A percentile compares a stretch with the other conserved stretches of the same genome.
Evolutionary conservation across 2,888 invertebrate genomes (phyloP).

Genomic region (Operophtera brumata): DNA sequence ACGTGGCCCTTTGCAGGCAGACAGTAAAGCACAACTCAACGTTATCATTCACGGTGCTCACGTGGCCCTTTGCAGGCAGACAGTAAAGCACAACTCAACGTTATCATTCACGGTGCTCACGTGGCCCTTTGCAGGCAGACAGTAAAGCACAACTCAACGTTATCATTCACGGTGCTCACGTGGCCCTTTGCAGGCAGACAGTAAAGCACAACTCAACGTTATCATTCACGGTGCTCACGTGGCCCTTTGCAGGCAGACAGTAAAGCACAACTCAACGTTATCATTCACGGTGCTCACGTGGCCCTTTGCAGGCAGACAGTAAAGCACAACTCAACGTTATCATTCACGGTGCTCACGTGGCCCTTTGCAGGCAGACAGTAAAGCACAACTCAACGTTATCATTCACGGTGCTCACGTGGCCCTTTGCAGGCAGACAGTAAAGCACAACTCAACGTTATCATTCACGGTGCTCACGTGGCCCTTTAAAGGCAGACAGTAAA

Average conservation of each 20-base stretch:
- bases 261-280: conserved; percentile 5
- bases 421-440: conserved; percentile 36
- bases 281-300: conserved; percentile 21
- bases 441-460: conserved; percentile 5
- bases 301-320: conserved; percentile 39
- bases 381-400: conserved; percentile 5
- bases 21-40: conserved; percentile 12
- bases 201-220: conserved; percentile 6
- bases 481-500: conserved; percentile 34
- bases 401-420: conserved; percentile 30
- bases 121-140: conserved; percentile 42
- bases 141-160: conserved; percentile 6
- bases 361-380: conserved; percentile 38
- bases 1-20: conserved; percentile 41
- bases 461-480: conserved; percentile 32
- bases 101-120: conserved; percentile 11
- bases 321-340: conserved; percentile 5
- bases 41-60: conserved; percentile 10
- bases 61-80: conserved; percentile 42
- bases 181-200: conserved; percentile 41
- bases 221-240: conserved; percentile 12
- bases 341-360: conserved; percentile 26
- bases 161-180: conserved; percentile 12
- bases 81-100: conserved; percentile 6
- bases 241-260: conserved; percentile 41